phyloP scores from a whole-genome alignment of 2,888 invertebrate species.

The Diarsia mendica region DNA sequence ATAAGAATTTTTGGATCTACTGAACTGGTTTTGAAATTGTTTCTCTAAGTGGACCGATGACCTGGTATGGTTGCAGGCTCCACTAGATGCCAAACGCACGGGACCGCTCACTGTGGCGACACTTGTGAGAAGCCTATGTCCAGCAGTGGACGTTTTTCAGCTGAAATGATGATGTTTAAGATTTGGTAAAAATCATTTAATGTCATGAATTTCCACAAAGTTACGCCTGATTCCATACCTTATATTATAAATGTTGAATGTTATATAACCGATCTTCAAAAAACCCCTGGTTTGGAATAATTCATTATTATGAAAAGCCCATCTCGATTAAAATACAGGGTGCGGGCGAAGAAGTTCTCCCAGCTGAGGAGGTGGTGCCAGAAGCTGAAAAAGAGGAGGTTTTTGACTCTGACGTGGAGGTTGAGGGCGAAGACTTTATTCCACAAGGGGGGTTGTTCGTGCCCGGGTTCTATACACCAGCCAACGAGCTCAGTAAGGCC shows the following conservation, averaged over 20 bases:
- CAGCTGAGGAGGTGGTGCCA: slow-evolving; percentile 62
- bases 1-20: no score
- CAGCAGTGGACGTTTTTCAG: no score
- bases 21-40: no score
- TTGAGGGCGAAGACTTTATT: slow-evolving; percentile 86
- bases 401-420: slow-evolving; percentile 82
- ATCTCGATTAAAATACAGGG: neutral
- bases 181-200: neutral
- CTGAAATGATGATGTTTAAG: no score
- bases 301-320: neutral
- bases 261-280: neutral
- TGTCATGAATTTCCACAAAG: neutral
- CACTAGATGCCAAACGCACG: no score
- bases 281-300: neutral
- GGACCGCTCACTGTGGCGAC: no score
- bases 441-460: slow-evolving; percentile 86
- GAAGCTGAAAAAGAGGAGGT: slow-evolving; percentile 77
- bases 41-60: no score
- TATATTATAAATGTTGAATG: neutral
- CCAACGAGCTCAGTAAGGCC: slow-evolving; percentile 84
- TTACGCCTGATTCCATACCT: neutral
- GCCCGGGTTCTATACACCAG: slow-evolving; percentile 84
- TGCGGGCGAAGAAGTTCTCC: neutral
- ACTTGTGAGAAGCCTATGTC: no score
- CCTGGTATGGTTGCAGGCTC: no score